Conservation (phyloP, 1,140 invertebrate genomes). For the Acromyrmex heyeri region DNA sequence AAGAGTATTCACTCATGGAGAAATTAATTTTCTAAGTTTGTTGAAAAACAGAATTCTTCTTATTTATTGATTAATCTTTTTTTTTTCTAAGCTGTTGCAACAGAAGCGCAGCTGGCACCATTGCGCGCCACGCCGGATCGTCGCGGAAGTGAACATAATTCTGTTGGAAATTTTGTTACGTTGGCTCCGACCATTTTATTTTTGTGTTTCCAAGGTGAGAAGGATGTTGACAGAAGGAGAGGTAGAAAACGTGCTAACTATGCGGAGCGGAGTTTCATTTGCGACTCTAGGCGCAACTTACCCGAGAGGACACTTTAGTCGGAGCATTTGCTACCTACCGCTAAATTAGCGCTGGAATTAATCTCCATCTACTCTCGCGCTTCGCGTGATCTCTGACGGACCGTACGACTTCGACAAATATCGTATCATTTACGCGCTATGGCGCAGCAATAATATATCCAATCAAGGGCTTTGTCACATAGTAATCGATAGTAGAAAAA, state of each 20-base stretch:
- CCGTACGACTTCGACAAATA: background rate
- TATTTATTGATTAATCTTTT: background rate
- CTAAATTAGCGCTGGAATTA: slow-evolving; percentile 68
- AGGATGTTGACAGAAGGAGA: slow-evolving; percentile 7
- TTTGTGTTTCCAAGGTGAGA: background rate
- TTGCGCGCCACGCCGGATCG: background rate
- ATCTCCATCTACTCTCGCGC: slow-evolving; percentile 53
- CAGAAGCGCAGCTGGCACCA: background rate
- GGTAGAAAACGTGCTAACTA: slow-evolving; percentile 12
- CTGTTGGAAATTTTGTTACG: slow-evolving; percentile 33
- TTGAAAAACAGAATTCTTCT: background rate
- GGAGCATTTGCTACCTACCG: slow-evolving; percentile 44
- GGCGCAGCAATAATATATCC: background rate
- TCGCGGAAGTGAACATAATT: background rate
- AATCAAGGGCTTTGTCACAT: background rate
- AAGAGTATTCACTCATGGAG: background rate
- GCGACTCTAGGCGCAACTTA: slow-evolving; percentile 31
- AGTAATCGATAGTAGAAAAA: background rate
- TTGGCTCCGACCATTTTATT: background rate
- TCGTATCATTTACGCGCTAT: background rate
- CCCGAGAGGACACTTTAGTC: slow-evolving; percentile 42
- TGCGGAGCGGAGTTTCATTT: slow-evolving; percentile 59
- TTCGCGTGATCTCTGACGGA: slow-evolving; percentile 4
- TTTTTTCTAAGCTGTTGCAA: background rate
- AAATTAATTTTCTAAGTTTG: background rate